These are phyloP conservation scores for Melanchra persicariae DNA, from an alignment of 2,888 invertebrate genomes.

Conservation along the genomic window DNA sequence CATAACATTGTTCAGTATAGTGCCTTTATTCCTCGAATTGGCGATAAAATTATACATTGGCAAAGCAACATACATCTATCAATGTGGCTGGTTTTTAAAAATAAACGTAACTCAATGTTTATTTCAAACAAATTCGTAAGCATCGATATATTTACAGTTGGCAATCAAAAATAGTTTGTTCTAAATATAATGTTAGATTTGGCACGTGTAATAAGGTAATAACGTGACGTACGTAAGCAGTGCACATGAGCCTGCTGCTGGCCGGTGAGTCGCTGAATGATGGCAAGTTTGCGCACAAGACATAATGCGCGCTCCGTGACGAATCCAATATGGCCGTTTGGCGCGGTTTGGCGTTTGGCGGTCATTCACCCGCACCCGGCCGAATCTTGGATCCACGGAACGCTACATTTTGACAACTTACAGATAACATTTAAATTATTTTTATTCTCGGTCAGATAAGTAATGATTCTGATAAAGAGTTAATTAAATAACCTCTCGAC, in stretches of 20 bases:
- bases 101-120: slow-evolving; percentile 44
- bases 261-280: slow-evolving; percentile 57
- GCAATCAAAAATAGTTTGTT: slow-evolving; percentile 48
- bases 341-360: slow-evolving; percentile 89
- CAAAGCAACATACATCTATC: slow-evolving; percentile 30
- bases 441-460: slow-evolving; percentile 8
- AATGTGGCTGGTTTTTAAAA: slow-evolving; percentile 36
- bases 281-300: slow-evolving; percentile 76
- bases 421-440: slow-evolving; percentile 64
- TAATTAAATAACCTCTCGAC: slow-evolving; percentile 12
- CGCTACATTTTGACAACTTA: slow-evolving; percentile 78
- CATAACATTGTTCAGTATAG: background rate
- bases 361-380: slow-evolving; percentile 86
- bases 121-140: slow-evolving; percentile 50
- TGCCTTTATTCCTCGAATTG: slow-evolving; percentile 6
- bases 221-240: slow-evolving; percentile 51
- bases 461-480: slow-evolving; percentile 22
- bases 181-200: slow-evolving; percentile 59
- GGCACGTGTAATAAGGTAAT: slow-evolving; percentile 55
- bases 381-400: slow-evolving; percentile 78
- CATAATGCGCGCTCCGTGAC: slow-evolving; percentile 87
- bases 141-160: slow-evolving; percentile 44
- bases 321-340: slow-evolving; percentile 88
- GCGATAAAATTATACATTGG: slow-evolving; percentile 13
- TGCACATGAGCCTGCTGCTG: slow-evolving; percentile 58